phyloP scores from a whole-genome alignment of 2,113 vertebrate species.

The Rhinichthys klamathensis region DNA sequence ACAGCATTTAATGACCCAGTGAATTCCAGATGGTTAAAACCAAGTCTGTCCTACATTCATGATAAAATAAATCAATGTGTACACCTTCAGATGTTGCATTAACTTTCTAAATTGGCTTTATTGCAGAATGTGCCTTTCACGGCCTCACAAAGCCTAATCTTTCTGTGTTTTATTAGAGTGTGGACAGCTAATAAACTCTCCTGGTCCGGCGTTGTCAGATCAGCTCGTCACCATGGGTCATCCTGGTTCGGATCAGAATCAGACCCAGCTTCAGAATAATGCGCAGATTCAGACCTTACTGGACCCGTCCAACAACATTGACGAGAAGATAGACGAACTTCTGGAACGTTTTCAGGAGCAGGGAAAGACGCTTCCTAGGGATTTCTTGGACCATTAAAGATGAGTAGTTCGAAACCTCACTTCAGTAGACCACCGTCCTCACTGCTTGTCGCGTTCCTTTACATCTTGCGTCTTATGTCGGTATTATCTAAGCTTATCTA shows the following conservation, averaged over 20 bases:
- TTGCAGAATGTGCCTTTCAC: neutral
- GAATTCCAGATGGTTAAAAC: neutral
- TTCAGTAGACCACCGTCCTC: conserved; percentile 4
- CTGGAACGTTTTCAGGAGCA: conserved; percentile 92
- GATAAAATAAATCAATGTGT: neutral
- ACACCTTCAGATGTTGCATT: neutral
- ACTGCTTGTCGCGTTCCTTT: conserved; percentile 22
- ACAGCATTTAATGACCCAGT: neutral
- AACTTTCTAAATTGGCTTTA: neutral
- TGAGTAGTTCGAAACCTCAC: conserved; percentile 18
- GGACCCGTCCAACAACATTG: conserved; percentile 86
- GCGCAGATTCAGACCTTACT: conserved; percentile 85
- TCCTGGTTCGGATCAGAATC: conserved; percentile 67
- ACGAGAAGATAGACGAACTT: conserved; percentile 90
- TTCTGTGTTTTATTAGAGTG: conserved; percentile 76
- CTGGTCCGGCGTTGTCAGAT: conserved; percentile 80
- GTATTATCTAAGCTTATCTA: neutral
- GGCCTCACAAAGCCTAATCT: conserved; percentile 1
- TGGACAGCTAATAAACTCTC: conserved; percentile 84
- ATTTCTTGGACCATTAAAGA: conserved; percentile 56
- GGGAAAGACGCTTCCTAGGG: conserved; percentile 66
- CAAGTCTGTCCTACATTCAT: neutral
- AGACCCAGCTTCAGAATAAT: conserved; percentile 82
- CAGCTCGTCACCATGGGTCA: conserved; percentile 83
- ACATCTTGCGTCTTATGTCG: neutral